Percentiles rank a stretch among this genome's conserved stretches.
Conservation (phyloP, 2,113 vertebrate species). For the Macrotis lagotis region DNA sequence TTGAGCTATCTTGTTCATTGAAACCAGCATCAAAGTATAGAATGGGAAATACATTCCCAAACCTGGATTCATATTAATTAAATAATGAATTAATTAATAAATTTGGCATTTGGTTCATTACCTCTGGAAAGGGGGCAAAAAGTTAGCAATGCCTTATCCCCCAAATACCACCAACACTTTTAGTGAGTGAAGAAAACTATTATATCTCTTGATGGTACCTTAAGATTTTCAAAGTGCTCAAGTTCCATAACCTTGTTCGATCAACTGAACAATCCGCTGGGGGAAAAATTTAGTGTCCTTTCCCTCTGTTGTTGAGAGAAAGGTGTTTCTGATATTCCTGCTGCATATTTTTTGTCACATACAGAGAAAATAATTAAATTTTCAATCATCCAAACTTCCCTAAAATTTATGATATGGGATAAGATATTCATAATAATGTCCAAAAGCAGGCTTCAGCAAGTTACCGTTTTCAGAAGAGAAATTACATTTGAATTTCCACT, state of each 20-base stretch:
- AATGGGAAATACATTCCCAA: background rate
- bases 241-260: background rate
- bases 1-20: background rate
- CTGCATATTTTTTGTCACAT: background rate
- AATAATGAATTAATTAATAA: too few relatives aligned
- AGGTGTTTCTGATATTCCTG: background rate
- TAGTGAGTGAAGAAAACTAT: background rate
- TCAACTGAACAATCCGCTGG: background rate
- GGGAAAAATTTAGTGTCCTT: background rate
- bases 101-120: background rate
- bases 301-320: background rate
- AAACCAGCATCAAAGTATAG: background rate
- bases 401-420: slow-evolving; percentile 24
- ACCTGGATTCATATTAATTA: background rate
- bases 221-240: background rate
- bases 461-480: slow-evolving; percentile 43
- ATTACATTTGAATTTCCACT: slow-evolving; percentile 52
- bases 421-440: slow-evolving; percentile 33
- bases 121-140: background rate
- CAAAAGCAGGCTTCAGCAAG: slow-evolving; percentile 46
- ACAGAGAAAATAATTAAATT: slow-evolving; percentile 1
- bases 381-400: slow-evolving; percentile 4
- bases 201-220: background rate
- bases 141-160: background rate
- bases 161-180: background rate